Conservation (phyloP, 2,888 invertebrate species). For the Leucozona laternaria region DNA sequence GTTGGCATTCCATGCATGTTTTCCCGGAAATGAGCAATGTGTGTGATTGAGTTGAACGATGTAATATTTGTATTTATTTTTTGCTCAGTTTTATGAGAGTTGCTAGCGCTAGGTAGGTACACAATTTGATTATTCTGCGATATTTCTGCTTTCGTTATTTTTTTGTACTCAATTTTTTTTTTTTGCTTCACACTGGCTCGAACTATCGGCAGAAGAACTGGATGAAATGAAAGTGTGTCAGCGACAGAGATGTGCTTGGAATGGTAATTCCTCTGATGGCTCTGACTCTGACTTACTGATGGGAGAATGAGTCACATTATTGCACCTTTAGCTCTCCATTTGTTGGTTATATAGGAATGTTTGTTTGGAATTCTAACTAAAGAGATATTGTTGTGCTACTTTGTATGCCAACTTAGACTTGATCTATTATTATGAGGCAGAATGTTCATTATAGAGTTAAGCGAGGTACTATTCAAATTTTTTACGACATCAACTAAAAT, state of each 20-base stretch:
- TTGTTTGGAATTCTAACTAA: constrained; percentile 45
- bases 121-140: constrained; percentile 67
- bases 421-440: constrained; percentile 32
- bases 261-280: constrained; percentile 64
- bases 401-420: constrained; percentile 28
- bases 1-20: constrained; percentile 68
- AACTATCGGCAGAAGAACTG: constrained; percentile 43
- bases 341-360: constrained; percentile 48
- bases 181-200: constrained; percentile 12
- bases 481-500: not conserved
- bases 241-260: constrained; percentile 65
- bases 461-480: constrained; percentile 13
- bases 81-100: constrained; percentile 51
- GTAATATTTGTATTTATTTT: constrained; percentile 44
- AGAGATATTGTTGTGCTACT: constrained; percentile 46
- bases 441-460: constrained; percentile 28
- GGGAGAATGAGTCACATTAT: constrained; percentile 60
- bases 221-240: constrained; percentile 75
- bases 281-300: not conserved
- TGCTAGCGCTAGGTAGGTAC: constrained; percentile 12
- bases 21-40: constrained; percentile 67
- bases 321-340: constrained; percentile 56
- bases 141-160: constrained; percentile 63
- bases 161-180: constrained; percentile 8
- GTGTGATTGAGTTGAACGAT: constrained; percentile 55